Evolutionary conservation across 2,888 invertebrate species (phyloP).

Genomic region (Epistrophe grossulariae): DNA sequence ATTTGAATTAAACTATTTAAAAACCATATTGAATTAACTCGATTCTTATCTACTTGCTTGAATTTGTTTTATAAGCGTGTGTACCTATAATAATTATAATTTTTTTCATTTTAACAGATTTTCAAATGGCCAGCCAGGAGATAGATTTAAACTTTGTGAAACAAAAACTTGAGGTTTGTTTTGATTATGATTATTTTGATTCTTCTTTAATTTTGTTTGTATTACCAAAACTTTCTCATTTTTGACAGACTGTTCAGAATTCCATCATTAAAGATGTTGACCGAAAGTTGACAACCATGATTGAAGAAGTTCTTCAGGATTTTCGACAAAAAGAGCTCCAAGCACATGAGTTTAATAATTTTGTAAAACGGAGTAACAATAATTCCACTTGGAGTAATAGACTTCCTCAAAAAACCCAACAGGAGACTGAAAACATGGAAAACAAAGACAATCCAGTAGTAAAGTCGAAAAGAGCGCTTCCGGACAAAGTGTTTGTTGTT

Average conservation of each 20-base stretch:
- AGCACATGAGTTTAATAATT: conserved; percentile 80
- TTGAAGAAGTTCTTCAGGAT: conserved; percentile 82
- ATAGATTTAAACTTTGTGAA: conserved; percentile 48
- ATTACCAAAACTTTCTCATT: background rate
- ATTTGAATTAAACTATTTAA: background rate
- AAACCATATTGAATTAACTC: background rate
- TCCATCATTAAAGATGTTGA: conserved; percentile 80
- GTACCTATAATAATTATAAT: background rate
- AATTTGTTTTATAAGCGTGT: background rate
- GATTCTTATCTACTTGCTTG: background rate
- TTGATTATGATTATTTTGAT: background rate
- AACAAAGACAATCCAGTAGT: conserved; percentile 76
- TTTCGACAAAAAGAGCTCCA: conserved; percentile 80
- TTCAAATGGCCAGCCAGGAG: conserved; percentile 37
- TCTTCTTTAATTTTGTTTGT: background rate
- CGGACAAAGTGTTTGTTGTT: conserved; percentile 88
- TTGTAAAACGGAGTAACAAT: conserved; percentile 76
- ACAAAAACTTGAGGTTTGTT: conserved; percentile 57
- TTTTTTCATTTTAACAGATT: background rate
- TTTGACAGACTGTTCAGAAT: conserved; percentile 78
- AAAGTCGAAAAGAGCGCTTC: conserved; percentile 80
- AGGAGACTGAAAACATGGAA: background rate
- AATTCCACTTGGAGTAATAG: conserved; percentile 76
- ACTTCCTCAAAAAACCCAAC: conserved; percentile 25
- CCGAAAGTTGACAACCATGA: conserved; percentile 80